These are phyloP conservation scores for Mythimna vitellina DNA, from an alignment of 2,888 invertebrate genomes.

Conservation along the genomic window DNA sequence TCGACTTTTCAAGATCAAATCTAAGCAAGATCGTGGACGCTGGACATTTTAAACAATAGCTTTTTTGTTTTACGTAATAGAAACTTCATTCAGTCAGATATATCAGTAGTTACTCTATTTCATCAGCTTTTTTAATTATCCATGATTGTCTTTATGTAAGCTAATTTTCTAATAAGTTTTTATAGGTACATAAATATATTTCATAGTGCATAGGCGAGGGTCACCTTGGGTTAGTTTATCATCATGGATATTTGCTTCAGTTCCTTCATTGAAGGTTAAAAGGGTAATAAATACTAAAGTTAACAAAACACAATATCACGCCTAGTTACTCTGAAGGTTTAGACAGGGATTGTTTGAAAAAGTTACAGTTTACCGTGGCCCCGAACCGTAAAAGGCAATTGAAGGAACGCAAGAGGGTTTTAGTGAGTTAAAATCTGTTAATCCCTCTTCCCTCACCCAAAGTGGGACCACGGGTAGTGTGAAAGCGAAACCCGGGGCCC, in stretches of 20 bases:
- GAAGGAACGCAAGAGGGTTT: too few relatives aligned
- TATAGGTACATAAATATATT: background rate
- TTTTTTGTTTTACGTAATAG: constrained; percentile 28
- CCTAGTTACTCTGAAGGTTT: too few relatives aligned
- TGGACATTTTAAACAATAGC: constrained; percentile 28
- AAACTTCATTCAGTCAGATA: constrained; percentile 25
- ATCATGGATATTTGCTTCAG: background rate
- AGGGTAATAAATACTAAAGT: too few relatives aligned
- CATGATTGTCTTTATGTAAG: background rate
- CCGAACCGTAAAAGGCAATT: too few relatives aligned
- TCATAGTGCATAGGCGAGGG: constrained; percentile 25
- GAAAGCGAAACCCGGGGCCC: too few relatives aligned
- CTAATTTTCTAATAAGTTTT: background rate
- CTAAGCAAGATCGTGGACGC: constrained; percentile 65
- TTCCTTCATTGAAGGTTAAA: background rate
- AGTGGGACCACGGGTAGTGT: too few relatives aligned
- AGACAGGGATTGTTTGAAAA: too few relatives aligned
- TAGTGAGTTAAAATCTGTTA: background rate
- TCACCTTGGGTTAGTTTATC: background rate
- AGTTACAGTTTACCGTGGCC: too few relatives aligned
- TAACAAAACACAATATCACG: too few relatives aligned
- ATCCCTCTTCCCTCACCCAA: too few relatives aligned
- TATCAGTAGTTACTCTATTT: constrained; percentile 7
- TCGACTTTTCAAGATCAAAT: constrained; percentile 70
- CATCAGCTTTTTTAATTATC: constrained; percentile 27